Conservation (phyloP, 1,140 invertebrate species). For the Drosophila murphyi region DNA sequence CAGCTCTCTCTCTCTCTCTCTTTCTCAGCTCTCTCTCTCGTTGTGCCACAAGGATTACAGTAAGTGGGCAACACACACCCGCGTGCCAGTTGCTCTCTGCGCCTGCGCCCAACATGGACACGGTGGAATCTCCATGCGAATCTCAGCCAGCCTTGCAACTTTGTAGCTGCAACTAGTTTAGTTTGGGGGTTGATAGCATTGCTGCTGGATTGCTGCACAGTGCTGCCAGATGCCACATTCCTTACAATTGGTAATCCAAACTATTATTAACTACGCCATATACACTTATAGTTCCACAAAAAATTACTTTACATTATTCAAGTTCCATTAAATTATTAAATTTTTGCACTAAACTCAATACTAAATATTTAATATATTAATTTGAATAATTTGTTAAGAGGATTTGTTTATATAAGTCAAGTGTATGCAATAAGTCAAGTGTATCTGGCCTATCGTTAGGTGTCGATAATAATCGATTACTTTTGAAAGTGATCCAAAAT, state of each 20-base stretch:
- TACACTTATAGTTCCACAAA: neutral
- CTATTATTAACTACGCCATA: no score
- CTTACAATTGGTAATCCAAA: neutral
- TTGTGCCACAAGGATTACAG: conserved; percentile 21
- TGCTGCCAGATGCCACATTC: conserved; percentile 28
- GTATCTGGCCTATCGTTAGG: neutral
- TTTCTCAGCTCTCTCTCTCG: conserved; percentile 2
- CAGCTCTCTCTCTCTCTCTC: neutral
- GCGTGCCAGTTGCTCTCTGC: conserved; percentile 9
- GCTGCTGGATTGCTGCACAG: neutral
- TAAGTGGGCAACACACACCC: conserved; percentile 27
- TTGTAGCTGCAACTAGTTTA: conserved; percentile 18
- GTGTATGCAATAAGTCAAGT: no score
- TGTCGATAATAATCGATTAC: neutral
- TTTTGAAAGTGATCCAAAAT: neutral
- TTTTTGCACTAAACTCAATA: no score
- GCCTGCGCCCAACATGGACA: conserved; percentile 11
- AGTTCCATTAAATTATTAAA: no score
- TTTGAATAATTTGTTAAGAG: no score
- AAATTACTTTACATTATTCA: no score
- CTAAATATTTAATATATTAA: no score
- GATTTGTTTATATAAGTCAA: no score
- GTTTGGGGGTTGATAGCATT: conserved; percentile 23
- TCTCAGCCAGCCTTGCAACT: conserved; percentile 9
- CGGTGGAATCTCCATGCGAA: no score